Evolutionary conservation across 2,113 vertebrate genomes (phyloP), one percentile per base, ranked within the genome.

Genomic region (Alectura lathami): DNA sequence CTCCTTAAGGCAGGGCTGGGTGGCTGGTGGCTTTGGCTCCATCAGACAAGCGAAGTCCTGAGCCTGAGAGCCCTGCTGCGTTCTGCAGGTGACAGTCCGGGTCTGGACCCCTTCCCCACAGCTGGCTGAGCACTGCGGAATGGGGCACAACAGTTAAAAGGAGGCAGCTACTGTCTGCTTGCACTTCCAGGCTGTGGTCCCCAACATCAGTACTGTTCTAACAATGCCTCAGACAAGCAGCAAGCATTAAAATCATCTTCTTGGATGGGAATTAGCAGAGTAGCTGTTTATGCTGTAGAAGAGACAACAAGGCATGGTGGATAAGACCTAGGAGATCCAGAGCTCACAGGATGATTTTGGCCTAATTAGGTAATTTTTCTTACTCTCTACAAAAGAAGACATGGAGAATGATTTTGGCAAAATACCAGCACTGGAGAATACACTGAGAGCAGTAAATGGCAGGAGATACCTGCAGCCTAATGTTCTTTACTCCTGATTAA

Each of bases 81-180:
- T 97, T 54, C 90, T 96, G 79, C 99, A 99, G 67, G 96, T 97
- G 77, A 99, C 97, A 0, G 98, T 97, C 23, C 99, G 97, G 76
- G 96, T 99, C 97, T 98, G 99, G 53, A 99, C 91, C 2, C 99
- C 99, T 20, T 98, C 83, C 3, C 99, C 99, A 4, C 99, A 99
- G 68, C 98, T 98, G 79, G 98, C 98, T 1, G 99, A 99, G 94
- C 99, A 99, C 99, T 99, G 96, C 32, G 90, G 94, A 86, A 83
- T 93, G 68, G 27, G 17, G 24, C 2, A 3, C 24, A 57, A 91
- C 53, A 70, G 29, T 92, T 82, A 94, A 23, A 83, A 66, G 56
- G 43, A 72, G 80, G 27, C 36, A 64, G 10, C 26, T 83, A n/a
- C 3, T 34, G 84, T 86, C 36, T 36, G 30, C 27, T 76, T 42